Conservation (phyloP, 1,140 invertebrate genomes). For the Hypsibius dujardini region DNA sequence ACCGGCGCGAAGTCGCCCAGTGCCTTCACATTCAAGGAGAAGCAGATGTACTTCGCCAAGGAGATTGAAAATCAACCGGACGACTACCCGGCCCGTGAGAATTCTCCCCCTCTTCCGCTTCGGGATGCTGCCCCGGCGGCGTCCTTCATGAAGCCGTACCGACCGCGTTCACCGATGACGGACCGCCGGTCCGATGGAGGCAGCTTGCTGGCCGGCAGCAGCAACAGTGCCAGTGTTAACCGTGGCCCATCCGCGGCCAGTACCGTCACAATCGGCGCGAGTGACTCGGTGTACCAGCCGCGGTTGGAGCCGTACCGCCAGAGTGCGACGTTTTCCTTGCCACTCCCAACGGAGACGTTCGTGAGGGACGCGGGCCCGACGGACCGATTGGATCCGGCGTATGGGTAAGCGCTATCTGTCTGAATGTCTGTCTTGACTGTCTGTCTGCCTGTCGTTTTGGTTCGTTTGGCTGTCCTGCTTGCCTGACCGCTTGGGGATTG, state of each 20-base stretch:
- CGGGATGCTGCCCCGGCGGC: background rate
- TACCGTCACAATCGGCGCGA: background rate
- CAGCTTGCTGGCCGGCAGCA: no score
- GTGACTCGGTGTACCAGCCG: background rate
- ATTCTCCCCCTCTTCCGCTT: background rate
- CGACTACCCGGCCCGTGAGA: background rate
- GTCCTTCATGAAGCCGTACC: background rate
- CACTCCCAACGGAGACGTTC: background rate
- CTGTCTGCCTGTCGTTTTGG: no score
- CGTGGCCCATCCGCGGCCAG: background rate
- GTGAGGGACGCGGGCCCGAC: background rate
- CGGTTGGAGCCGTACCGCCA: background rate
- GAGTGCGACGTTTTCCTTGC: background rate
- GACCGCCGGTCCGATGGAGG: no score
- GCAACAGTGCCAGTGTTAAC: no score
- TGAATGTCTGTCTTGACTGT: no score
- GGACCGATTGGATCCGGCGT: no score
- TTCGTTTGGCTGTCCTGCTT: no score
- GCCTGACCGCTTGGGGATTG: no score
- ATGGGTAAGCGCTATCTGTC: no score
- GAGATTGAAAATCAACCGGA: conserved; percentile 1
- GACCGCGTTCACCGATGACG: background rate
- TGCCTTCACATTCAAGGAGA: conserved; percentile 18
- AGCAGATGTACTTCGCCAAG: conserved; percentile 14
- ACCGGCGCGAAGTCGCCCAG: background rate